A percentile compares a stretch with the other conserved stretches of the same genome.
phyloP scores from a whole-genome alignment of 2,113 vertebrate genomes.

The Porphyrio hochstetteri region DNA sequence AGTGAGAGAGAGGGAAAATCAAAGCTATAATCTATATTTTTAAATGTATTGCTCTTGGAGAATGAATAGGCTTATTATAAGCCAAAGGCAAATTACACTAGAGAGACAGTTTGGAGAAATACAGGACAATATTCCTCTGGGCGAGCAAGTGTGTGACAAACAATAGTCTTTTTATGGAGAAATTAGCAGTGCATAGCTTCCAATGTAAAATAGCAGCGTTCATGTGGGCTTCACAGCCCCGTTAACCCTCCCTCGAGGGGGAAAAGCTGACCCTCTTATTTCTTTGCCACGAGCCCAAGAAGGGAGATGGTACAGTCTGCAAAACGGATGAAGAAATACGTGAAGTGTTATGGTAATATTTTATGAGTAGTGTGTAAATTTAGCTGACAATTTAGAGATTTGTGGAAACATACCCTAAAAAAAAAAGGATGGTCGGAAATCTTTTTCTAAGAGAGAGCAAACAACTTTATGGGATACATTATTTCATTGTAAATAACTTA shows the following conservation, averaged over 20 bases:
- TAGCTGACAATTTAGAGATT: not conserved
- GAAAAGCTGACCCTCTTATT: not conserved
- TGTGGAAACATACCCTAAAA: not conserved
- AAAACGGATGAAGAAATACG: not conserved
- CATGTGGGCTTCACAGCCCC: not conserved
- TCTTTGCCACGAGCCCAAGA: not conserved
- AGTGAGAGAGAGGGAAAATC: not conserved
- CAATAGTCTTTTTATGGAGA: not conserved
- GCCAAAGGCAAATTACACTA: not conserved
- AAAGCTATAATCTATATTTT: not conserved
- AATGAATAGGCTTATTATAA: not conserved
- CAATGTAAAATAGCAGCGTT: not conserved
- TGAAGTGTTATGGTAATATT: not conserved
- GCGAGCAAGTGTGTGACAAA: not conserved
- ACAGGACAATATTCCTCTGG: not conserved
- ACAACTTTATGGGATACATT: not conserved
- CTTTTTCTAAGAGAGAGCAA: not conserved
- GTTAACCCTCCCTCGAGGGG: fast-evolving
- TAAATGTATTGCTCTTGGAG: not conserved
- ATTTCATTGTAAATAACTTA: conserved; percentile 18
- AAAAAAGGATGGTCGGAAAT: not conserved
- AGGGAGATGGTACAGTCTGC: not conserved
- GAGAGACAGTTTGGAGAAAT: not conserved
- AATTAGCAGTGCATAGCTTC: not conserved
- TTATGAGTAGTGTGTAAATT: not conserved